phyloP scores from a whole-genome alignment of 2,888 invertebrate species.

The Melieria picta region DNA sequence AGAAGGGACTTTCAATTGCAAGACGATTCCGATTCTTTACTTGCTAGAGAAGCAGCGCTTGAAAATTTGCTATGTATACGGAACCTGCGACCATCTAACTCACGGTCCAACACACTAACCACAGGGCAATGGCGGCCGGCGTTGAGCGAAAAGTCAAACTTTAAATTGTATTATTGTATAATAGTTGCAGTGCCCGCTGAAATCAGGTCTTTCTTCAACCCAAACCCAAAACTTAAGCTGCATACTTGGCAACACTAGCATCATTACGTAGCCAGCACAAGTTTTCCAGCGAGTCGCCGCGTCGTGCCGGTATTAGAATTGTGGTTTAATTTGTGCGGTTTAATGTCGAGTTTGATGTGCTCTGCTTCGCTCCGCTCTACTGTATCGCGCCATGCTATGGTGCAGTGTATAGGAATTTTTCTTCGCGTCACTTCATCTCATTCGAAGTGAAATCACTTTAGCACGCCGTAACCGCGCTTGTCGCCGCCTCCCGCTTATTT shows the following conservation, averaged over 20 bases:
- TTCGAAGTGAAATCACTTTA: background rate
- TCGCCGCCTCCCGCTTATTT: background rate
- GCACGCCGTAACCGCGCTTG: background rate
- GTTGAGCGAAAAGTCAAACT: too few relatives aligned
- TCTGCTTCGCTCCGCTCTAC: too few relatives aligned
- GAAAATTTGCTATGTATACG: too few relatives aligned
- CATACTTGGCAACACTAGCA: conserved; percentile 1
- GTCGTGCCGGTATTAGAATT: conserved; percentile 3
- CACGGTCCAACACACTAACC: too few relatives aligned
- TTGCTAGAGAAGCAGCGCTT: too few relatives aligned
- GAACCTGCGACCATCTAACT: too few relatives aligned
- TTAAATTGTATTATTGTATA: too few relatives aligned
- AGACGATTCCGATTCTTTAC: too few relatives aligned
- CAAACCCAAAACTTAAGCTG: background rate
- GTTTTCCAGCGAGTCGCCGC: background rate
- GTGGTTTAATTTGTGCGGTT: conserved; percentile 8
- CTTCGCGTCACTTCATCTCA: conserved; percentile 3
- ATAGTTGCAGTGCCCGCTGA: too few relatives aligned
- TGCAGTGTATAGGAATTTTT: conserved; percentile 4
- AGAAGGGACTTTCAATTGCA: too few relatives aligned
- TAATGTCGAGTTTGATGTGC: background rate
- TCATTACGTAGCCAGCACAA: background rate
- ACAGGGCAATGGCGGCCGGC: too few relatives aligned
- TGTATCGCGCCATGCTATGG: too few relatives aligned
- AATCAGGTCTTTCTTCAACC: background rate